Evolutionary conservation across 2,113 vertebrate genomes (phyloP), one percentile per base, ranked within the genome.

Genomic region (Neogale vison): DNA sequence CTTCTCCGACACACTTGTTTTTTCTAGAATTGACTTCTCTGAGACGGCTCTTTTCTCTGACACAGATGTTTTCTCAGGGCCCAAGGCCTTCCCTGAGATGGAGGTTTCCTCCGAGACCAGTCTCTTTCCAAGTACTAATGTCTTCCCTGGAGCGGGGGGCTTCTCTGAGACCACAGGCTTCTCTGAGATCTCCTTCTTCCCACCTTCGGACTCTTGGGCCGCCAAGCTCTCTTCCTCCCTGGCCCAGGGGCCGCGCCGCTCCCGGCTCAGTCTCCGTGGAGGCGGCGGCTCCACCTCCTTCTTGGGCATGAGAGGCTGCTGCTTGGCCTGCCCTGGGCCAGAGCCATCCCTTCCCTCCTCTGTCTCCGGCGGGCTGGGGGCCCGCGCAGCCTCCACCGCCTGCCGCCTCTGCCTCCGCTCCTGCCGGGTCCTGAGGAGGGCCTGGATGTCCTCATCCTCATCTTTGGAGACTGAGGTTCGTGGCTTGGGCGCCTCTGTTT

Each of bases 361-460:
- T 12, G 34, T 86, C 63, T 42, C 85, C n/a, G 26, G 77, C 57
- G 2, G 90, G 29, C 24, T 3, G 0, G 98, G 96, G 0, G 97
- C 98, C 97, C 98, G 99, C 4, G 98, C 97, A 0, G 9, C 1
- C 0, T 98, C 42, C 3, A 36, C 50, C 1, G 1, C 69, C 5
- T 97, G 98, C 52, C 98, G 98, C 95, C 98, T 98, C 42, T 98
- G 98, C 80, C 98, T 59, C 90, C 97, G 98, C 71, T 99, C 99
- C 82, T 99, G 99, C 6, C 99, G 98, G 0, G 94, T 97, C 71
- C 98, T 99, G 94, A 99, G 98, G 95, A 98, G 97, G 93, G 99
- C 98, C 0, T 98, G 97, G 72, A 99, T 96, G 39, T 99, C 99
- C 12, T 0, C 34, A 0, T 96, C 97, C 3, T 98, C 94, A 1